Evolutionary conservation across 1,140 invertebrate species (phyloP).

Genomic region (Aphelinus atriplicis): DNA sequence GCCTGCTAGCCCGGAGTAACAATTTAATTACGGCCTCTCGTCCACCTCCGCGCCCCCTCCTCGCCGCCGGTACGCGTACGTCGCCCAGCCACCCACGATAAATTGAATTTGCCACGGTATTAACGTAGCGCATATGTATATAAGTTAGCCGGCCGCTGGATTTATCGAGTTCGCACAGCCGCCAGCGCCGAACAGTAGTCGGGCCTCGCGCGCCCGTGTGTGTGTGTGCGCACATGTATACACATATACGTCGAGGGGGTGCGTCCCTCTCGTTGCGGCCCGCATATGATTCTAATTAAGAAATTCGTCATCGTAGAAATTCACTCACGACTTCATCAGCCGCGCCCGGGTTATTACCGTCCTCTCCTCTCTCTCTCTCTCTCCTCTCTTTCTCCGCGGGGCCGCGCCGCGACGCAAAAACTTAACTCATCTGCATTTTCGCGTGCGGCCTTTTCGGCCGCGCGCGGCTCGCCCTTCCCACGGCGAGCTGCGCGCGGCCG

Average conservation of each 20-base stretch:
- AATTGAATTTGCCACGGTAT: slow-evolving; percentile 67
- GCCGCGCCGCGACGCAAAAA: slow-evolving; percentile 16
- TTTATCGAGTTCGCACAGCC: slow-evolving; percentile 57
- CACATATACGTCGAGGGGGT: too few relatives aligned
- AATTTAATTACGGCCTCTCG: slow-evolving; percentile 65
- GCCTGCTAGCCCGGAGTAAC: slow-evolving; percentile 63
- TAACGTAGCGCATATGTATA: slow-evolving; percentile 44
- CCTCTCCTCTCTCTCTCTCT: neutral
- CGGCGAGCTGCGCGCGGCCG: neutral
- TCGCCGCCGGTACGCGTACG: slow-evolving; percentile 57
- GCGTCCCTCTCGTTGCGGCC: too few relatives aligned
- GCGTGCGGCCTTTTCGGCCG: slow-evolving; percentile 5
- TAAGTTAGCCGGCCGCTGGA: slow-evolving; percentile 42
- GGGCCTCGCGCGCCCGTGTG: neutral
- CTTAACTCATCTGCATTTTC: slow-evolving; percentile 36
- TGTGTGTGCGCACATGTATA: too few relatives aligned
- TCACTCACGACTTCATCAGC: slow-evolving; percentile 42
- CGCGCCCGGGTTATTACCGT: neutral
- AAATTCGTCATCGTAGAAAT: slow-evolving; percentile 58
- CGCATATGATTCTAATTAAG: slow-evolving; percentile 57
- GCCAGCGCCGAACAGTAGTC: slow-evolving; percentile 63
- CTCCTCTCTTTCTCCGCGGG: neutral
- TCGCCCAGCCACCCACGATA: slow-evolving; percentile 63
- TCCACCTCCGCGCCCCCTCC: too few relatives aligned
- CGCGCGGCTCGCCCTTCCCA: neutral